A percentile compares a stretch with the other conserved stretches of the same genome.
Evolutionary conservation across 2,797 vertebrate species (phyloP).

Genomic region (Anguilla anguilla): DNA sequence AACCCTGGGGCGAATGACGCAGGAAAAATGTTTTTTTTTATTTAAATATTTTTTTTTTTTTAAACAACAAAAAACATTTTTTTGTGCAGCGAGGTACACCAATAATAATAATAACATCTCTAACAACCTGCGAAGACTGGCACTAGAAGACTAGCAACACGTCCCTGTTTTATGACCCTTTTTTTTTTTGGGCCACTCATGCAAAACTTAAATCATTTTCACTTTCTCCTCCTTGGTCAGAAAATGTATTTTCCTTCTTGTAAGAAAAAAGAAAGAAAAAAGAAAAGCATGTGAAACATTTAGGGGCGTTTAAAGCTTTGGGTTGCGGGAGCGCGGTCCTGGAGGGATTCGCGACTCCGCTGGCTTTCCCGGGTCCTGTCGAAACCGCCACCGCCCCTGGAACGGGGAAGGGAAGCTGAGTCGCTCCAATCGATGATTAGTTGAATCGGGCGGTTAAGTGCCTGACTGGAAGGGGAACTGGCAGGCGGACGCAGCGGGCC

Average conservation of each 20-base stretch:
- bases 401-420: background rate
- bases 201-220: background rate
- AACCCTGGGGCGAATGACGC: background rate
- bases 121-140: conserved; percentile 29
- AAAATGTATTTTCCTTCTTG: background rate
- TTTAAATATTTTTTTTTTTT: background rate
- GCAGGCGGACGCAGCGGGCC: background rate
- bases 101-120: conserved; percentile 29
- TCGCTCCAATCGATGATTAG: conserved; percentile 5
- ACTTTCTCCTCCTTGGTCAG: background rate
- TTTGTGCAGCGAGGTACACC: conserved; percentile 51
- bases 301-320: background rate
- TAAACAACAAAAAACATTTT: conserved; percentile 23
- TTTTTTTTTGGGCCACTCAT: background rate
- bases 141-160: conserved; percentile 9
- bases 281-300: background rate
- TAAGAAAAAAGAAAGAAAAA: too few relatives aligned
- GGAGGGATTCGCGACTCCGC: background rate
- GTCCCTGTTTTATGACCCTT: background rate
- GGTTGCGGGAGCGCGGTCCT: background rate
- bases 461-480: background rate
- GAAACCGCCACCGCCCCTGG: background rate
- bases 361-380: background rate
- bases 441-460: conserved; percentile 10
- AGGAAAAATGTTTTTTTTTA: background rate